Percentiles rank a stretch among this genome's conserved stretches.
phyloP scores from a whole-genome alignment of 1,140 invertebrate genomes.

The Copidosoma floridanum region DNA sequence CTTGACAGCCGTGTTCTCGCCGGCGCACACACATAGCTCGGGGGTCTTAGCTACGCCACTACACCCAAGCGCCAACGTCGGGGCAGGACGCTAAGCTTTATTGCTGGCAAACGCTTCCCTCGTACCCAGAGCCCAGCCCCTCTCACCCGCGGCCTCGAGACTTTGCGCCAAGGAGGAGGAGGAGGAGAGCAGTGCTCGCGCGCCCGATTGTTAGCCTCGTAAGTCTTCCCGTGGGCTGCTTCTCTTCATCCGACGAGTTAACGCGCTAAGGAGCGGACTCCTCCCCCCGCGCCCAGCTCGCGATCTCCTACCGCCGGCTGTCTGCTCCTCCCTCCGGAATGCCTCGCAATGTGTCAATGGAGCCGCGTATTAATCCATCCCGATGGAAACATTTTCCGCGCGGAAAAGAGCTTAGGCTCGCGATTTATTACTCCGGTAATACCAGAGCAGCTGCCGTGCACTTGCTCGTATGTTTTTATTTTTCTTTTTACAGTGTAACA shows the following conservation, averaged over 20 bases:
- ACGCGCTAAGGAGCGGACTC: constrained; percentile 10
- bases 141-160: no score
- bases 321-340: neutral
- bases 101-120: constrained; percentile 32
- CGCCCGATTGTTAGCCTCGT: constrained; percentile 9
- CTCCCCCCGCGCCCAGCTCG: constrained; percentile 13
- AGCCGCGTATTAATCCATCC: constrained; percentile 5
- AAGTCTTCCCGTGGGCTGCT: neutral
- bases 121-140: neutral
- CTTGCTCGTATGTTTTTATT: no score
- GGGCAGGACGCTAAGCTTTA: constrained; percentile 32
- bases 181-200: neutral
- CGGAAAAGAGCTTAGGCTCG: no score
- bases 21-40: neutral
- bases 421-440: no score
- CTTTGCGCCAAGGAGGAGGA: no score
- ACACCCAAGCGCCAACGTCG: constrained; percentile 23
- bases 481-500: no score
- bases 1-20: constrained; percentile 11
- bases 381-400: no score
- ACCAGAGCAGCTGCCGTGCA: no score
- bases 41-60: constrained; percentile 3
- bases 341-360: constrained; percentile 13
- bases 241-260: constrained; percentile 15
- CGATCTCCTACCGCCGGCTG: constrained; percentile 18